Evolutionary conservation across 2,113 vertebrate species (phyloP).

Genomic region (Desmodus rotundus): DNA sequence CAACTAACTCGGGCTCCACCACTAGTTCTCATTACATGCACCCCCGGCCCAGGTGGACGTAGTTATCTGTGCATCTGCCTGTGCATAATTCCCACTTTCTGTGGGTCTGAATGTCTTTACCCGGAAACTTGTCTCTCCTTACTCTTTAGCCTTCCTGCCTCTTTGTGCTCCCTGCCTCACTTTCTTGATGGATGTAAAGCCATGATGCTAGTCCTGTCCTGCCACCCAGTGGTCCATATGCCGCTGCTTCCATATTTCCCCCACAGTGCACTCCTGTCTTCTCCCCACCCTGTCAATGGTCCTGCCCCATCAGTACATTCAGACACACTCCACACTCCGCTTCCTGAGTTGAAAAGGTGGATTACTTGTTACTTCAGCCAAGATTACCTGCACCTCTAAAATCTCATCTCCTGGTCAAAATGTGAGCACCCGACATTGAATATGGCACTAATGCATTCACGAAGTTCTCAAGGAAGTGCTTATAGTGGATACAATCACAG

Average conservation of each 20-base stretch:
- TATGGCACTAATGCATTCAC: not conserved
- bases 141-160: not conserved
- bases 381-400: not conserved
- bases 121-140: not conserved
- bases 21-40: not conserved
- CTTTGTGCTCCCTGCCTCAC: not conserved
- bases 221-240: too few species aligned
- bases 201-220: not conserved
- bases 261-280: not conserved
- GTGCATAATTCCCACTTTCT: not conserved
- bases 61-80: not conserved
- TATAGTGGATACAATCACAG: too few species aligned
- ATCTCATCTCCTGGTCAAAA: not conserved
- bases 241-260: not conserved
- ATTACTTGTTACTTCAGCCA: not conserved
- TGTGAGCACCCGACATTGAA: not conserved
- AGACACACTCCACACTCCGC: not conserved
- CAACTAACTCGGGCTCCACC: not conserved
- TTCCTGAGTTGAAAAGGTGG: not conserved
- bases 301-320: not conserved
- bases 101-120: not conserved
- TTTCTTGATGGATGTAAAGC: not conserved
- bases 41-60: fast-evolving
- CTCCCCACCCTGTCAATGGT: not conserved
- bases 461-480: not conserved